A percentile compares a stretch with the other conserved stretches of the same genome.
Evolutionary conservation across 1,140 invertebrate species (phyloP).

Genomic region (Drosophila nigrodunni): DNA sequence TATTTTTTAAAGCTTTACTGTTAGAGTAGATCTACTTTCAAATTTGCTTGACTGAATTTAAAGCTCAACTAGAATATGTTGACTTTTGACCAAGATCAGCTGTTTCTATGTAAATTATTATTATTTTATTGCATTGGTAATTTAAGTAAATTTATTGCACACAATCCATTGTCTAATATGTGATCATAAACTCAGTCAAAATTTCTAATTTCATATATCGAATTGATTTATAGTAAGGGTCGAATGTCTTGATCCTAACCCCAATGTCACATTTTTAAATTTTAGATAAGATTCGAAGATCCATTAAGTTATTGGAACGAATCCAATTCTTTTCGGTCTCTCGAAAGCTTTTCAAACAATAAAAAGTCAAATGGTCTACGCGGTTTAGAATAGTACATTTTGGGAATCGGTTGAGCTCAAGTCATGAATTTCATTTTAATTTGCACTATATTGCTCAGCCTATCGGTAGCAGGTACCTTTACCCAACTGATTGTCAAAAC

Average conservation of each 20-base stretch:
- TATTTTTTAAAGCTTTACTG: too few species aligned
- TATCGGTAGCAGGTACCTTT: not conserved
- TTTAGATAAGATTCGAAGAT: not conserved
- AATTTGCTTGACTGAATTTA: too few species aligned
- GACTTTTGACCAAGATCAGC: too few species aligned
- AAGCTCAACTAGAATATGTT: too few species aligned
- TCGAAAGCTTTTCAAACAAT: not conserved
- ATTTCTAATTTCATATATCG: not conserved
- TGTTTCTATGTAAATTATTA: too few species aligned
- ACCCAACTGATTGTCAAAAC: not conserved
- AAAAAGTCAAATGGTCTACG: not conserved
- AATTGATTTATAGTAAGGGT: not conserved
- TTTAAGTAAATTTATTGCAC: too few species aligned
- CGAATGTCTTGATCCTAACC: not conserved
- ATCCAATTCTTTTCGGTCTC: not conserved
- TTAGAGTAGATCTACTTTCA: too few species aligned
- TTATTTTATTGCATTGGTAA: too few species aligned
- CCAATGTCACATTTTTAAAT: not conserved
- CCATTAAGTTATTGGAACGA: not conserved
- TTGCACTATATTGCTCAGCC: not conserved
- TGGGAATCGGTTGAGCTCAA: not conserved
- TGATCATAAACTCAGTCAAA: not conserved
- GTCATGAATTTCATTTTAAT: not conserved
- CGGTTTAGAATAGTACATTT: constrained; percentile 1
- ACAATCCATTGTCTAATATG: not conserved